These are phyloP conservation scores for Sinhomidia bicolor DNA, from an alignment of 2,888 invertebrate species.

Conservation along the genomic window DNA sequence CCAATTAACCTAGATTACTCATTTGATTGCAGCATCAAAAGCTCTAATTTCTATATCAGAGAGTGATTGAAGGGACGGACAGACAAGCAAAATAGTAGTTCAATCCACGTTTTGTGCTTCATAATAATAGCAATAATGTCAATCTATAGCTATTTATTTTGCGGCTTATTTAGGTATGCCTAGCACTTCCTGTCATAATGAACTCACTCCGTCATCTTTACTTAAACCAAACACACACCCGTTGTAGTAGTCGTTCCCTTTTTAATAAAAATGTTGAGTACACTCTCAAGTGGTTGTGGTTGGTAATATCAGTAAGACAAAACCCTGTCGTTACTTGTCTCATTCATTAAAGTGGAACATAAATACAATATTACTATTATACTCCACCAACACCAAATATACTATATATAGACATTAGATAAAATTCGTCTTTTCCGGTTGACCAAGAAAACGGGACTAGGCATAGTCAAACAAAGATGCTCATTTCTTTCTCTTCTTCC, in stretches of 20 bases:
- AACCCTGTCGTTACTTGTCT: neutral
- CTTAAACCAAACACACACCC: neutral
- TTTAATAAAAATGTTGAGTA: neutral
- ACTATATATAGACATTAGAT: neutral
- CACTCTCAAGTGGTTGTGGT: neutral
- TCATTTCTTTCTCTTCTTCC: neutral
- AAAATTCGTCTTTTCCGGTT: slow-evolving; percentile 25
- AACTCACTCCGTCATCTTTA: neutral
- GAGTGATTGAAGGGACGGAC: no score
- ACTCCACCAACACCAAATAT: no score
- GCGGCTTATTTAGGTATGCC: neutral
- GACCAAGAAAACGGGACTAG: neutral
- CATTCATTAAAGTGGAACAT: neutral
- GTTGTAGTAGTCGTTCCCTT: neutral
- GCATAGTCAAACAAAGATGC: neutral
- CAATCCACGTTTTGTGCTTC: neutral
- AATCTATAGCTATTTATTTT: neutral
- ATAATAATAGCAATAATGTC: neutral
- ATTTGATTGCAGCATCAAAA: no score
- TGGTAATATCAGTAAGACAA: neutral
- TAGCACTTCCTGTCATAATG: neutral
- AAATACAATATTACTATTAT: slow-evolving; percentile 1
- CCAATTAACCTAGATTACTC: no score
- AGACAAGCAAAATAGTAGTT: no score
- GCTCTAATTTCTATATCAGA: no score